Conservation (phyloP, 2,113 vertebrate genomes). For the Hydrochoerus hydrochaeris region DNA sequence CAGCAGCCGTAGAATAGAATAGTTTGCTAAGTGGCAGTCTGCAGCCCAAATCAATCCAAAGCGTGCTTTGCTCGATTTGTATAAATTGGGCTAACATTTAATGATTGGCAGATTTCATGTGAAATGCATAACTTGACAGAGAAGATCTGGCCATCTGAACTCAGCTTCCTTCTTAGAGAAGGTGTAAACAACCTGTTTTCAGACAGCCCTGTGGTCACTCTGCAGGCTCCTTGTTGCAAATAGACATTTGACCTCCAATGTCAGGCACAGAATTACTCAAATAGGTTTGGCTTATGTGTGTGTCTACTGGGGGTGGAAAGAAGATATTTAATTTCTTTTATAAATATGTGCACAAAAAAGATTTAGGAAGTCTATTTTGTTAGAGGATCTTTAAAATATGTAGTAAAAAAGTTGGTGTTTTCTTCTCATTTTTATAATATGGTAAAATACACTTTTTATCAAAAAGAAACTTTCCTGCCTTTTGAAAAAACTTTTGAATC, state of each 20-base stretch:
- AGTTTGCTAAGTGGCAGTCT: not conserved
- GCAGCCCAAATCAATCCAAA: not conserved
- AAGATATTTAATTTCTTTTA: constrained; percentile 7
- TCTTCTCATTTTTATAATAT: not conserved
- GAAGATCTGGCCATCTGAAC: not conserved
- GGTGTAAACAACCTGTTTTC: not conserved
- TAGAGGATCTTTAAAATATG: not conserved
- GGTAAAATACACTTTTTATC: not conserved
- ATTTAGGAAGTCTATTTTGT: not conserved
- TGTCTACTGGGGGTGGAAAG: rapidly evolving
- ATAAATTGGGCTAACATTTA: not conserved
- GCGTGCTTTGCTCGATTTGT: not conserved
- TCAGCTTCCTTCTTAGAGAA: not conserved
- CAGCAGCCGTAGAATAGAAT: not conserved
- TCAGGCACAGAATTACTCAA: not conserved
- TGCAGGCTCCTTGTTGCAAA: not conserved
- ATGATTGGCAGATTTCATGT: not conserved
- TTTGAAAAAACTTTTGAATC: not conserved
- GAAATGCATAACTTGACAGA: not conserved
- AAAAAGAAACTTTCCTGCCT: not conserved
- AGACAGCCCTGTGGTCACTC: not conserved
- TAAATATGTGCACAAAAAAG: not conserved
- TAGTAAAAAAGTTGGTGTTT: not conserved
- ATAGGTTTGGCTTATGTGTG: not conserved
- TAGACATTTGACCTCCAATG: not conserved